These are phyloP conservation scores for Aurelia coerulea DNA, from an alignment of 30 jellyfish, hydroid and myxozoan genomes.

Conservation along the genomic window DNA sequence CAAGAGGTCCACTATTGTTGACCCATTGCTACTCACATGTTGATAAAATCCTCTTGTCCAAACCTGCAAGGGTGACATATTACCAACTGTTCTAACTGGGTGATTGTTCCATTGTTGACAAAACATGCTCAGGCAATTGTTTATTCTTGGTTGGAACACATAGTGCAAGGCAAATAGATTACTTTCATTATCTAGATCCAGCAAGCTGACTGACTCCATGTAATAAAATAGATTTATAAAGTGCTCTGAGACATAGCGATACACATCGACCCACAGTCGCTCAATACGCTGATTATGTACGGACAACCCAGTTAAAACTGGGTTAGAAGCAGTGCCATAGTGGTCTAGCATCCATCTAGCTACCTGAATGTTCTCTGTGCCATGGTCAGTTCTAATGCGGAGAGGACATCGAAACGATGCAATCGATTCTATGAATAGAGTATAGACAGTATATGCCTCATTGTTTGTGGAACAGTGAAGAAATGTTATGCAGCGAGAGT, in stretches of 20 bases:
- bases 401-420: neutral
- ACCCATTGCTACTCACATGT: neutral
- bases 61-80: neutral
- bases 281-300: slow-evolving; percentile 11
- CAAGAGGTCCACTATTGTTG: neutral
- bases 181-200: neutral
- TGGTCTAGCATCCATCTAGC: slow-evolving; percentile 23
- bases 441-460: neutral
- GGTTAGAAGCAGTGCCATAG: neutral
- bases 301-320: neutral
- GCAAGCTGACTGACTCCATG: neutral
- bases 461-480: neutral
- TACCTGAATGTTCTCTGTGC: neutral
- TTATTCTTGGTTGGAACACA: neutral
- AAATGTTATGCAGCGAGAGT: slow-evolving; percentile 1
- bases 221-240: neutral
- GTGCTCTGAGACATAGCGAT: neutral
- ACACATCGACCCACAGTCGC: slow-evolving; percentile 26
- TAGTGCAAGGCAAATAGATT: neutral
- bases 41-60: neutral
- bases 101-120: slow-evolving; percentile 1
- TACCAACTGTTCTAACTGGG: neutral
- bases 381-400: slow-evolving; percentile 12
- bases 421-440: too few relatives aligned
- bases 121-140: neutral